These are phyloP conservation scores for Excalfactoria chinensis DNA, from an alignment of 2,113 vertebrate species.

Conservation along the genomic window DNA sequence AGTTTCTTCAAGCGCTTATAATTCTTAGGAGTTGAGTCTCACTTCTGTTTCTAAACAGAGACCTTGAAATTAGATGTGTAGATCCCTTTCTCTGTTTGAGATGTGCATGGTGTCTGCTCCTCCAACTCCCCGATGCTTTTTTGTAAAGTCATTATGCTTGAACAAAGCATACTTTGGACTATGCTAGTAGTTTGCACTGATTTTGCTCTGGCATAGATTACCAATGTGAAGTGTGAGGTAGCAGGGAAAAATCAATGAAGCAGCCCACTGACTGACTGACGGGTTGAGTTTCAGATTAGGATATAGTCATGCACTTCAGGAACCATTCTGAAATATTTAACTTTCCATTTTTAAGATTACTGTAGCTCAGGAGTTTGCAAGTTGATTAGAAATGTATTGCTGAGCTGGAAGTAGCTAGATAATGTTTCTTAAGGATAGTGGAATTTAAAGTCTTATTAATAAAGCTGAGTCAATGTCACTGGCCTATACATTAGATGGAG, in stretches of 20 bases:
- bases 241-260: not conserved
- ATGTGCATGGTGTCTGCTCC: fast-evolving
- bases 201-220: not conserved
- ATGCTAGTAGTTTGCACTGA: not conserved
- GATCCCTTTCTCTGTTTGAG: not conserved
- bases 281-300: not conserved
- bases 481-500: not conserved
- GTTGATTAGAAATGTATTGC: not conserved
- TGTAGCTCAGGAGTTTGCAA: not conserved
- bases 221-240: fast-evolving
- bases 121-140: not conserved
- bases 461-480: not conserved
- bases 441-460: not conserved
- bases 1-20: not conserved
- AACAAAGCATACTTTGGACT: not conserved
- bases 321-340: not conserved
- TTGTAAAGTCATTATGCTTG: not conserved
- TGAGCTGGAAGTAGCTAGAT: not conserved
- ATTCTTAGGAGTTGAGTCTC: not conserved
- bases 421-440: not conserved
- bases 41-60: not conserved
- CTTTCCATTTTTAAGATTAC: not conserved
- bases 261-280: not conserved
- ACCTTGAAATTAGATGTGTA: not conserved
- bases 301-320: not conserved